phyloP scores from a whole-genome alignment of 2,888 invertebrate species.

The Lasioglossum morio region DNA sequence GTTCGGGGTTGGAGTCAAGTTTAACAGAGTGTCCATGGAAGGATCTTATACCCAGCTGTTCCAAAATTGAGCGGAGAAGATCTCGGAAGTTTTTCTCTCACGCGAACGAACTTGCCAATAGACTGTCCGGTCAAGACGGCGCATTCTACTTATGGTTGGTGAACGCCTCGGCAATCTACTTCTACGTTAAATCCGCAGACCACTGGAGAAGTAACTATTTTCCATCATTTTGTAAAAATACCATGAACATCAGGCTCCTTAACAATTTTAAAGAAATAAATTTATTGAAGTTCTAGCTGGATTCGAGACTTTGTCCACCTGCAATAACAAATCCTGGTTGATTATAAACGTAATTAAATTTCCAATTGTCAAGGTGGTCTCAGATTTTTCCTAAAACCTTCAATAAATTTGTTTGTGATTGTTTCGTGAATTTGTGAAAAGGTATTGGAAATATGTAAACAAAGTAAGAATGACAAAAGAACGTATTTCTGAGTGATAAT shows the following conservation, averaged over 20 bases:
- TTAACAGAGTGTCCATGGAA: neutral
- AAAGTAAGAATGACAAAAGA: too few relatives aligned
- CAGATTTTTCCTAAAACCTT: too few relatives aligned
- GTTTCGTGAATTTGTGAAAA: too few relatives aligned
- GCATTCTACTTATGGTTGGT: constrained; percentile 39
- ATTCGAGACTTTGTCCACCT: too few relatives aligned
- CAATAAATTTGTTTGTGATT: too few relatives aligned
- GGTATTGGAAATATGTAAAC: too few relatives aligned
- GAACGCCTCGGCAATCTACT: neutral
- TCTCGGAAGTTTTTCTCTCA: neutral
- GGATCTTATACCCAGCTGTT: constrained; percentile 2
- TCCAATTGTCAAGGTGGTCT: too few relatives aligned
- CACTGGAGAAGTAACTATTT: neutral
- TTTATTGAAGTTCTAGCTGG: neutral
- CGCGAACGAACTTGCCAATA: neutral
- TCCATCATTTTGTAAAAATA: neutral
- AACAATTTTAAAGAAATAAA: neutral
- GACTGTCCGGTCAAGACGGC: constrained; percentile 1
- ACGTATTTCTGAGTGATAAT: too few relatives aligned
- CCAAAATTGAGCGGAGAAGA: neutral
- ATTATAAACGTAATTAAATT: too few relatives aligned
- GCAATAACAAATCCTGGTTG: too few relatives aligned
- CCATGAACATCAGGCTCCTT: neutral
- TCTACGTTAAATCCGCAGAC: neutral
- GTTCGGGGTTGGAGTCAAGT: neutral